Evolutionary conservation across 2,797 vertebrate genomes (phyloP).

Genomic region (Micromesistius poutassou): DNA sequence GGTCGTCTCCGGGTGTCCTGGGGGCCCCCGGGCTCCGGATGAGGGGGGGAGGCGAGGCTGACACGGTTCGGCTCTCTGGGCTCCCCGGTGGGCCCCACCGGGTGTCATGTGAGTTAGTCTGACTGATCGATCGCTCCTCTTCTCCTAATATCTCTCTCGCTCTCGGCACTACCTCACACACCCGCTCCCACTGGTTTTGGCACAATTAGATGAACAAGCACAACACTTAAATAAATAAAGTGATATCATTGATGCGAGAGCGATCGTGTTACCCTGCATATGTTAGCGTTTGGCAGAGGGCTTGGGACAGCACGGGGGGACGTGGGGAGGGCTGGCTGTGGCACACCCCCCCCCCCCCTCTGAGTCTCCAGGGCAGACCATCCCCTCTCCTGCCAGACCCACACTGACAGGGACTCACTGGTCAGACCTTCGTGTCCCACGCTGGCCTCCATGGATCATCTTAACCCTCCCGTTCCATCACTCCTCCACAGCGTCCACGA

Average conservation of each 20-base stretch:
- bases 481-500: background rate
- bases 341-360: background rate
- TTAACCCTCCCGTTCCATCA: background rate
- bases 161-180: background rate
- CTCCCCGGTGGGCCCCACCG: background rate
- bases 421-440: background rate
- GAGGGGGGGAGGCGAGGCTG: background rate
- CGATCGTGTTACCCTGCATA: background rate
- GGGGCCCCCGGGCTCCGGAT: too few species aligned
- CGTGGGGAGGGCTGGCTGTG: background rate
- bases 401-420: background rate
- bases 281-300: background rate
- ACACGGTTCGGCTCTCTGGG: slow-evolving; percentile 2
- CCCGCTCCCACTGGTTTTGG: slow-evolving; percentile 33
- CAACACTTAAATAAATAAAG: background rate
- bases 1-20: too few species aligned
- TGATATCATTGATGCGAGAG: background rate
- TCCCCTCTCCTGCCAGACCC: too few species aligned
- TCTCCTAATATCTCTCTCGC: background rate
- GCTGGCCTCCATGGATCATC: background rate
- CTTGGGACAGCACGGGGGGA: background rate
- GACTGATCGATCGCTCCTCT: background rate
- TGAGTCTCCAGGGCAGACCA: background rate
- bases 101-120: background rate
- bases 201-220: slow-evolving; percentile 9